A percentile compares a stretch with the other conserved stretches of the same genome.
These are phyloP conservation scores for Actinemys pallida DNA, from an alignment of 2,113 vertebrate species.

Conservation along the genomic window DNA sequence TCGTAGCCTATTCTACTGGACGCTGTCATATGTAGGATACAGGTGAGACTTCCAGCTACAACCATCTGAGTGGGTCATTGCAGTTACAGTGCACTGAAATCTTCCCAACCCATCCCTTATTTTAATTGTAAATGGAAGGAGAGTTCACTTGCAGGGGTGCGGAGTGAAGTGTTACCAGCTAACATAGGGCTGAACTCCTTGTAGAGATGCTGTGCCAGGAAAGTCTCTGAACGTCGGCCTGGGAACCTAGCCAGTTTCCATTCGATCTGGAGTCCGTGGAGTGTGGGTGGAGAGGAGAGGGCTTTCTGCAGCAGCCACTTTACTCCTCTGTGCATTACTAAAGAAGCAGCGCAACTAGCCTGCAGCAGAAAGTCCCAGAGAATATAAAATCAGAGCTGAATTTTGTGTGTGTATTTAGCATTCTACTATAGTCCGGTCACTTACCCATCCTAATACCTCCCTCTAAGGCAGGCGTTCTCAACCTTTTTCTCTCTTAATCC, in stretches of 20 bases:
- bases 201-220: neutral
- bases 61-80: neutral
- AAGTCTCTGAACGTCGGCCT: rapidly evolving
- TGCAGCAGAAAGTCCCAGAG: neutral
- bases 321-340: neutral
- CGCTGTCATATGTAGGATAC: rapidly evolving
- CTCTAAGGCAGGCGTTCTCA: too few species aligned
- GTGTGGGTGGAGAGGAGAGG: neutral
- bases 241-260: neutral
- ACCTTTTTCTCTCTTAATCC: too few species aligned
- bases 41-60: neutral
- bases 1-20: neutral
- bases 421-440: neutral
- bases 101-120: conserved; percentile 37
- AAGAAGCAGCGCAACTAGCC: neutral
- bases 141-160: neutral
- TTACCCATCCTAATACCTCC: too few species aligned
- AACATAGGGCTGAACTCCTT: neutral
- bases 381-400: too few species aligned
- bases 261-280: neutral
- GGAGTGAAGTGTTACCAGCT: neutral
- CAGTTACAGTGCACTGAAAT: neutral
- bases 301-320: neutral
- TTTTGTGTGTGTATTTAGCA: neutral
- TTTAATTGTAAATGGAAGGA: neutral